Evolutionary conservation across 2,888 invertebrate genomes (phyloP), one percentile per base, ranked within the genome.

Genomic region (Apantesis nais): DNA sequence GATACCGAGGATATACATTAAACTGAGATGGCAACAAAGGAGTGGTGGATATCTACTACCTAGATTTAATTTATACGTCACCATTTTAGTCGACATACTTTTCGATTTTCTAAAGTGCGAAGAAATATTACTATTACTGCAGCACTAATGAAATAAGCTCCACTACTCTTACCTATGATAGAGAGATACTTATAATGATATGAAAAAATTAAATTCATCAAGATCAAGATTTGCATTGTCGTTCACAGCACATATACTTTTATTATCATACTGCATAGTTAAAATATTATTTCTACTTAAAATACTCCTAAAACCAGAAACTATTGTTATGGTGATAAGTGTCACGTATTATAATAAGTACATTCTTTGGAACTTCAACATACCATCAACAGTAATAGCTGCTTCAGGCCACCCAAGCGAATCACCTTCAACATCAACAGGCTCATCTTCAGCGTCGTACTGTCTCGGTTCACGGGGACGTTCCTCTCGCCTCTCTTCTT

Each of bases 341-440:
- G n/a, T n/a, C n/a, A n/a, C 22, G 22, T 9, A 9, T 7, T 1
- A 48, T 48, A 48, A 22, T 48, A 48, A 22, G 4, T 22, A 48
- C 0, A 9, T 48, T 48, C 2, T 22, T 48, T 48, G 8, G 48
- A 48, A 48, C 48, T 39, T 16, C n/a, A 8, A 66, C 67, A n/a
- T 82, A 94, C 94, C 94, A 64, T 94, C 93, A 44, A 92, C 89
- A 64, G 88, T 90, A 73, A 95, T 92, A 19, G 93, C 88, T 0
- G 91, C 89, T 55, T 95, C 95, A 0, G 95, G 95, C 95, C 95
- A 95, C 12, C 94, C 94, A 4, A 95, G 92, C 25, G 95, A 94
- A 84, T 95, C 95, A 0, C 95, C 95, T 78, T 95, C 95, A 0
- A 95, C 95, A 73, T 95, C 95, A 0, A 95, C 95, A 0, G 95